Evolutionary conservation across 2,113 vertebrate species (phyloP).

Genomic region (Thamnophis sirtalis): DNA sequence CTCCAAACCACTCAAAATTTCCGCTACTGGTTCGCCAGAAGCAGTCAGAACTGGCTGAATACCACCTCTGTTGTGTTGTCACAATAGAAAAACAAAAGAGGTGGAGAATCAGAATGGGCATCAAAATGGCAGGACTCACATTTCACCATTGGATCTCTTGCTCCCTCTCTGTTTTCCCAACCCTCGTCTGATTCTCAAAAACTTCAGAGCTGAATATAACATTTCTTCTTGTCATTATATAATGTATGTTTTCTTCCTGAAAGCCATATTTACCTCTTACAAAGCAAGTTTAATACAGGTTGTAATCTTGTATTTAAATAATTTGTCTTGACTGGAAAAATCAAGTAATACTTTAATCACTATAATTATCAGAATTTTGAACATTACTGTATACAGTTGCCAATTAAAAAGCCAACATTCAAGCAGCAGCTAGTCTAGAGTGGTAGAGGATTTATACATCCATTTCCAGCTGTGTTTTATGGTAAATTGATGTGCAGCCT

Average conservation of each 20-base stretch:
- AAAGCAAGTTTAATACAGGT: neutral
- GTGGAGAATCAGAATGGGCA: neutral
- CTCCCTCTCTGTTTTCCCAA: neutral
- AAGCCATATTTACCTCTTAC: neutral
- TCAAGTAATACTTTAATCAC: constrained; percentile 26
- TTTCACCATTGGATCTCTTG: neutral
- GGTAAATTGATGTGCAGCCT: neutral
- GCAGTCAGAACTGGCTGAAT: no score
- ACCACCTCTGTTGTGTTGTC: neutral
- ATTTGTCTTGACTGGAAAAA: constrained; percentile 5
- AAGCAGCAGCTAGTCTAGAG: neutral
- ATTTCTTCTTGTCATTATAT: neutral
- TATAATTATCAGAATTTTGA: constrained; percentile 5
- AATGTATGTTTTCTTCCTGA: neutral
- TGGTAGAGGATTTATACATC: neutral
- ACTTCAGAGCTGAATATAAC: neutral
- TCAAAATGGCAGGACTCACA: neutral
- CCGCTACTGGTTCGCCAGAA: no score
- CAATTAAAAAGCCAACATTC: constrained; percentile 14
- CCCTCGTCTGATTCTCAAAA: neutral
- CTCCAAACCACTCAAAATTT: no score
- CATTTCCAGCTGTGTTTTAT: constrained; percentile 8
- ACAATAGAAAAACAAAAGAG: neutral
- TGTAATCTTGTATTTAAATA: constrained; percentile 3
- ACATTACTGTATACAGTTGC: constrained; percentile 11